Conservation (phyloP, 2,888 invertebrate genomes). For the Cyaniris semiargus region DNA sequence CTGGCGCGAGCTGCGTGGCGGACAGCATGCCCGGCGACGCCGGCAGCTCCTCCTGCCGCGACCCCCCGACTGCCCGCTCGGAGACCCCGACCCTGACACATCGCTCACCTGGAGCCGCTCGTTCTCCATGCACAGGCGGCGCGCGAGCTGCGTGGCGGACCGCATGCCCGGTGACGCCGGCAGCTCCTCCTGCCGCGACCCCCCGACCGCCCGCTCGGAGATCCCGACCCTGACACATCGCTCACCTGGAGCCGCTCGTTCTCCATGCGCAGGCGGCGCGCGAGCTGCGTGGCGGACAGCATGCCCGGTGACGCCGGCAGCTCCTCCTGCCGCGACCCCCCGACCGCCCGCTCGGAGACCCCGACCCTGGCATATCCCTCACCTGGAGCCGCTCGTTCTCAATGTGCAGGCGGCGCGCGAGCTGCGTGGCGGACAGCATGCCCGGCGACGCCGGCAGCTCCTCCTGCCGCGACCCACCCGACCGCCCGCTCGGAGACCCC, state of each 20-base stretch:
- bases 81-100: too few relatives aligned
- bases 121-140: constrained; percentile 86
- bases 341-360: constrained; percentile 72
- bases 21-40: constrained; percentile 79
- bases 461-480: constrained; percentile 72
- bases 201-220: too few relatives aligned
- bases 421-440: constrained; percentile 78
- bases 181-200: constrained; percentile 71
- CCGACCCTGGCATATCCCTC: constrained; percentile 54
- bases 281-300: constrained; percentile 78
- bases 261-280: constrained; percentile 84
- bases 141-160: constrained; percentile 79
- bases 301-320: constrained; percentile 78
- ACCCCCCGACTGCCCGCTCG: too few relatives aligned
- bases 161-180: constrained; percentile 79
- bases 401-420: constrained; percentile 82
- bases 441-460: constrained; percentile 77
- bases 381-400: constrained; percentile 88
- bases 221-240: too few relatives aligned
- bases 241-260: constrained; percentile 85
- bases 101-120: constrained; percentile 82
- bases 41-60: constrained; percentile 43
- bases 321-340: constrained; percentile 72
- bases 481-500: constrained; percentile 69
- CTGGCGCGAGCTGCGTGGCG: constrained; percentile 79